Evolutionary conservation across 2,113 vertebrate genomes (phyloP), one percentile per base, ranked within the genome.

Genomic region (Elephas maximus): DNA sequence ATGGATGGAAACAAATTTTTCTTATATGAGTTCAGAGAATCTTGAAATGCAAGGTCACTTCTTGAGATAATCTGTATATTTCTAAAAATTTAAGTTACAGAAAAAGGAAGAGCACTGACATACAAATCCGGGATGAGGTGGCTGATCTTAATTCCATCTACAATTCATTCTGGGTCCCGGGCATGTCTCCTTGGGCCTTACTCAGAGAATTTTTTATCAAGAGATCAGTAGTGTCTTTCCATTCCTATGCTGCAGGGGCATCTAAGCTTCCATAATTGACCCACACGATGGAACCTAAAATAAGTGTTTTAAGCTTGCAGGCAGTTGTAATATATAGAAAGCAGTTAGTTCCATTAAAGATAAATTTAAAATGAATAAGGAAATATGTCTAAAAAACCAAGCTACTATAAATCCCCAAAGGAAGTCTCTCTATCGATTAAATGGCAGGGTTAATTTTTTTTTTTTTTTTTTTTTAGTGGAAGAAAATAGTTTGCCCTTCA

Each of bases 1-100:
- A 62, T 51, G 24, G 4, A 12, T 84, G 21, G 7, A 73, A 96
- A 93, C 9, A 83, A 12, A n/a, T 90, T 93, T 91, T 96, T 83
- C 83, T 87, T 95, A 76, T 53, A 90, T 53, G 45, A 93, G 5
- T 73, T 96, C 60, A 92, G 88, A 91, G 57, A 77, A 20, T 88
- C 80, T 63, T 96, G 23, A 95, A 96, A 92, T 30, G 92, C 83
- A 96, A 96, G 53, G 41, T 96, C n/a, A 93, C 12, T 60, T 91
- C 57, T 95, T 84, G 33, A 93, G 26, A 78, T 81, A 89, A 94
- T 92, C 71, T 95, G 65, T 97, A 90, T 92, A 90, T 74, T 91
- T 95, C 63, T 92, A 74, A 91, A 88, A 80, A 80, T 73, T 84
- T 87, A 87, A 91, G 6, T 0, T 53, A 51, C 1, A 88, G 86